phyloP scores from a whole-genome alignment of 2,113 vertebrate genomes.

The Apus apus region DNA sequence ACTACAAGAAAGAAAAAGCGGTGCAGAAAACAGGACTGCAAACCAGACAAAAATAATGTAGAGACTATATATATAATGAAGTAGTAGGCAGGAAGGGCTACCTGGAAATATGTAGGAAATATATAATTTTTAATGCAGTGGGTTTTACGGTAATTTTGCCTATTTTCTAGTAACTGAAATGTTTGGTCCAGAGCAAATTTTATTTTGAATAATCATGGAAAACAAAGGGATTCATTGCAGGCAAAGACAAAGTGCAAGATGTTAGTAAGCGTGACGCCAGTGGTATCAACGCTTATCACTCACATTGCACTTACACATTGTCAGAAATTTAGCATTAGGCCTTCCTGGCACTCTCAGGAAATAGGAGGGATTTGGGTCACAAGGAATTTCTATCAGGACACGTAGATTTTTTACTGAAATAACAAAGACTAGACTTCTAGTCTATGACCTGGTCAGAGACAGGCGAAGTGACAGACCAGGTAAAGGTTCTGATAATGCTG shows the following conservation, averaged over 20 bases:
- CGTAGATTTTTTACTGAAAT: background rate
- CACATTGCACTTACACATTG: background rate
- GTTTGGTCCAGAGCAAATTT: background rate
- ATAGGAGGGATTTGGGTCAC: background rate
- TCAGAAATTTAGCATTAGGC: background rate
- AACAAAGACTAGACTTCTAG: background rate
- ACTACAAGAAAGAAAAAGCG: background rate
- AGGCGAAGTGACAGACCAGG: background rate
- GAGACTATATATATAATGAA: background rate
- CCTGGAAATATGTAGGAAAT: background rate
- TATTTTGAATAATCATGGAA: background rate
- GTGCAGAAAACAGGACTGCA: background rate
- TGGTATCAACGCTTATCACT: background rate
- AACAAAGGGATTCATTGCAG: background rate
- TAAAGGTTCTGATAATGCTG: background rate
- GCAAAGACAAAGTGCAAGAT: background rate
- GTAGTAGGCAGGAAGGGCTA: background rate
- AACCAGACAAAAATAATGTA: background rate
- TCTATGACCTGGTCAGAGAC: background rate
- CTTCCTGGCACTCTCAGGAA: background rate
- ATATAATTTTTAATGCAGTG: background rate
- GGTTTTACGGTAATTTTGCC: background rate
- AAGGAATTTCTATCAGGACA: background rate
- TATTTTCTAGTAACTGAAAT: background rate
- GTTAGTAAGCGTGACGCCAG: background rate